Evolutionary conservation across 1,140 invertebrate genomes (phyloP).

Genomic region (Drosophila setifemur): DNA sequence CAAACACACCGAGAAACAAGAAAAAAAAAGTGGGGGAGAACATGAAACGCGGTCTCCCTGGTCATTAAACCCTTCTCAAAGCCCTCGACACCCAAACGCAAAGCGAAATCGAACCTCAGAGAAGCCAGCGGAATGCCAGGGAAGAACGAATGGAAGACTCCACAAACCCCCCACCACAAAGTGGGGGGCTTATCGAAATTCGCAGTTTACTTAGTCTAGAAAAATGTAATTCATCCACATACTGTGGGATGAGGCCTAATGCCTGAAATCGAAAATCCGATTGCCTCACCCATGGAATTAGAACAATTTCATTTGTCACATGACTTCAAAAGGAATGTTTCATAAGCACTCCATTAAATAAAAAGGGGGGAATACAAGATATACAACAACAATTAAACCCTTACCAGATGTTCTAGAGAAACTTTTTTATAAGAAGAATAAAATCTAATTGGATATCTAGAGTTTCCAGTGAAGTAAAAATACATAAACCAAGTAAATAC

Average conservation of each 20-base stretch:
- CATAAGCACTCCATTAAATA: slow-evolving; percentile 12
- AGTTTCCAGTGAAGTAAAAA: neutral
- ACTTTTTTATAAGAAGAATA: no score
- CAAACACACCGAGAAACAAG: slow-evolving; percentile 1
- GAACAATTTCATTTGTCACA: slow-evolving; percentile 17
- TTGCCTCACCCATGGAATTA: slow-evolving; percentile 11
- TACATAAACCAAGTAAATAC: neutral
- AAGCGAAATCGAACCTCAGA: slow-evolving; percentile 33
- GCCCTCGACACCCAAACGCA: slow-evolving; percentile 3
- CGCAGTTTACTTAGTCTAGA: slow-evolving; percentile 37
- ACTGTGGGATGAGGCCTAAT: slow-evolving; percentile 15
- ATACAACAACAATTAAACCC: no score
- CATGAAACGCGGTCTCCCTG: slow-evolving; percentile 35
- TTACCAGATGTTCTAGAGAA: no score
- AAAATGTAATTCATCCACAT: slow-evolving; percentile 35
- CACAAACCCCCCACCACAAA: slow-evolving; percentile 16
- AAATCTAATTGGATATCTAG: no score
- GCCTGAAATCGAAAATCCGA: slow-evolving; percentile 23
- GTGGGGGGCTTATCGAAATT: slow-evolving; percentile 42
- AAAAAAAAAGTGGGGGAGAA: neutral
- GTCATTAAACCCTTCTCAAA: slow-evolving; percentile 54
- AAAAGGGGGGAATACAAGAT: no score
- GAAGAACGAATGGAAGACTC: neutral
- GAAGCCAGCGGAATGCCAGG: slow-evolving; percentile 39
- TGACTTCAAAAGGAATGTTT: slow-evolving; percentile 24